Evolutionary conservation across 1,140 invertebrate species (phyloP).

Genomic region (Uloborus diversus): DNA sequence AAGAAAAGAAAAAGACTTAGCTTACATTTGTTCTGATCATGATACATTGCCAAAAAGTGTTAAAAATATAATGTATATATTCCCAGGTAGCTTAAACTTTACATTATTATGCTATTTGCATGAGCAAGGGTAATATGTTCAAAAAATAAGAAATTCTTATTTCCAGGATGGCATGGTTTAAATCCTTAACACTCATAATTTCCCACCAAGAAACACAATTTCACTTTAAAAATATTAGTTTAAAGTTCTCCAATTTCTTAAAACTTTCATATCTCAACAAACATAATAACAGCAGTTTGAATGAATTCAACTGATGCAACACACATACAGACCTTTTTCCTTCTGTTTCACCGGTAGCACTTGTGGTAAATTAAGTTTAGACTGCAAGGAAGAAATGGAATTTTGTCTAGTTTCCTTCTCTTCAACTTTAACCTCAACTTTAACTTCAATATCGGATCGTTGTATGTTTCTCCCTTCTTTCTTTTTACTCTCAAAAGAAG

Average conservation of each 20-base stretch:
- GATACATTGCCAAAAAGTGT: too few relatives aligned
- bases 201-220: not conserved
- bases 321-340: constrained; percentile 50
- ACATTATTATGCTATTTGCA: too few relatives aligned
- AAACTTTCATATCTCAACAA: too few relatives aligned
- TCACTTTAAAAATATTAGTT: not conserved
- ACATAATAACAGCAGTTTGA: too few relatives aligned
- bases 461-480: not conserved
- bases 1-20: too few relatives aligned
- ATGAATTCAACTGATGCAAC: too few relatives aligned
- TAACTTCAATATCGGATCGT: not conserved
- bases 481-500: constrained; percentile 17
- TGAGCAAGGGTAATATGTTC: too few relatives aligned
- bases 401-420: not conserved
- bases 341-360: constrained; percentile 24
- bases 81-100: too few relatives aligned
- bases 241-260: too few relatives aligned
- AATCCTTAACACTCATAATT: not conserved
- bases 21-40: too few relatives aligned
- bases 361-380: constrained; percentile 26
- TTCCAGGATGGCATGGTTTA: not conserved
- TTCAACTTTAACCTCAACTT: not conserved
- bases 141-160: not conserved
- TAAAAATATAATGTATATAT: too few relatives aligned
- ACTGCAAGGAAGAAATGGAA: constrained; percentile 19